Base-by-base conservation (phyloP, 2,113 vertebrate species). In the Elanoides forficatus region DNA sequence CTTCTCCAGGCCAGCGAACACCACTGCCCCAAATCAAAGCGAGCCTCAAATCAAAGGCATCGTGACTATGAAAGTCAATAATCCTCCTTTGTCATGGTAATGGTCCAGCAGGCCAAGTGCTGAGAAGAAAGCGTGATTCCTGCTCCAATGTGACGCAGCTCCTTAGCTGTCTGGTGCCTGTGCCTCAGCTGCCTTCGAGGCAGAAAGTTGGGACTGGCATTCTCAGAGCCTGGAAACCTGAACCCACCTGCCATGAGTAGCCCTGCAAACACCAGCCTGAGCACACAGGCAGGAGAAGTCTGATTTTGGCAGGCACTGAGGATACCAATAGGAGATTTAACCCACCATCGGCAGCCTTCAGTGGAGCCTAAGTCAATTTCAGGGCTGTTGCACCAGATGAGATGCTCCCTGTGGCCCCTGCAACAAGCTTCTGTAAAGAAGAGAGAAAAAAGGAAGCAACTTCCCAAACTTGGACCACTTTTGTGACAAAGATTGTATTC, bases 21-120 rank as follows among this genome's bases (percentile, higher is more conserved):
- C 67, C 89, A 86, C 74, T 88, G 78, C 90, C 94, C 56, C 86
- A 97, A 98, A 98, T 98, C 97, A 98, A 97, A 97, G 93, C 0
- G 1, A 96, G 60, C 65, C 93, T 98, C 93, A 97, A 98, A 98
- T 98, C 98, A 99, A 98, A 98, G 98, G 97, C 96, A 93, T 83
- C 42, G 30, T 97, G 96, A 97, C 97, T 98, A 98, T 98, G 97
- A 98, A 98, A 99, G 98, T 99, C 98, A 99, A 98, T 97, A 98
- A 98, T 98, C 97, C 96, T 90, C 79, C 94, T 98, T 98, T 98
- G 96, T 98, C 91, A 98, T 97, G 97, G 94, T 97, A 98, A 98
- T 98, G 72, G 26, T 55, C 17, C 55, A 42, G 58, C 43, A 50
- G 60, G 26, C 72, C 43, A 83, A 93, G 47, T 26, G 45, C 63